Conservation (phyloP, 2,888 invertebrate genomes). For the Ophioninae sp. region DNA sequence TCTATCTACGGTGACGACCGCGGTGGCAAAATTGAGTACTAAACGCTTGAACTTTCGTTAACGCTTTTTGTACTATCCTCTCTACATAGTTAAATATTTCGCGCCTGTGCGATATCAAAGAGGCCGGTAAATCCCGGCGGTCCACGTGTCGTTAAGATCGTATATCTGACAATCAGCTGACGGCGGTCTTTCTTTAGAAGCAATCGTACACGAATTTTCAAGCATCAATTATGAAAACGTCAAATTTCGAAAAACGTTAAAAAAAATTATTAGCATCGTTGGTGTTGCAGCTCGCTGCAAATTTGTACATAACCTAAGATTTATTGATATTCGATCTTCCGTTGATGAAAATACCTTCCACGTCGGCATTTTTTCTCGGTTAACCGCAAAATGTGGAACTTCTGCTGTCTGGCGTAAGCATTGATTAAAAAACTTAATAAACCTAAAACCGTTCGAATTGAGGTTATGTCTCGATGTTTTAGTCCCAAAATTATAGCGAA, state of each 20-base stretch:
- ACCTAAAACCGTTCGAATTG: background rate
- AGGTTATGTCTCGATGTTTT: constrained; percentile 32
- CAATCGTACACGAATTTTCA: background rate
- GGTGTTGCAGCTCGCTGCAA: background rate
- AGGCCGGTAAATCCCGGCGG: background rate
- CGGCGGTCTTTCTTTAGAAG: background rate
- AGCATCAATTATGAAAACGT: background rate
- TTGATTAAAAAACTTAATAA: background rate
- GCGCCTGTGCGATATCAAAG: background rate
- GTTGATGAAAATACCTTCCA: constrained; percentile 34
- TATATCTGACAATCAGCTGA: constrained; percentile 46
- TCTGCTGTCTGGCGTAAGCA: constrained; percentile 57
- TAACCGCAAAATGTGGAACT: constrained; percentile 54
- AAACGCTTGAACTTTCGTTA: too few relatives aligned
- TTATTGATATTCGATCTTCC: background rate
- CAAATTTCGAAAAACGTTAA: background rate
- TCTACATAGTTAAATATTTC: background rate
- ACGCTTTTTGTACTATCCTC: background rate
- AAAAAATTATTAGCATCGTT: background rate
- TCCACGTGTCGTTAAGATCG: background rate
- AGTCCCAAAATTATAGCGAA: background rate
- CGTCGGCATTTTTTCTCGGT: constrained; percentile 48
- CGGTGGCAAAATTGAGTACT: too few relatives aligned
- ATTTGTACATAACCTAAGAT: background rate
- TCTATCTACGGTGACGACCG: too few relatives aligned